These are phyloP conservation scores for Conus betulinus DNA, from an alignment of 1,140 invertebrate species.

Conservation along the genomic window DNA sequence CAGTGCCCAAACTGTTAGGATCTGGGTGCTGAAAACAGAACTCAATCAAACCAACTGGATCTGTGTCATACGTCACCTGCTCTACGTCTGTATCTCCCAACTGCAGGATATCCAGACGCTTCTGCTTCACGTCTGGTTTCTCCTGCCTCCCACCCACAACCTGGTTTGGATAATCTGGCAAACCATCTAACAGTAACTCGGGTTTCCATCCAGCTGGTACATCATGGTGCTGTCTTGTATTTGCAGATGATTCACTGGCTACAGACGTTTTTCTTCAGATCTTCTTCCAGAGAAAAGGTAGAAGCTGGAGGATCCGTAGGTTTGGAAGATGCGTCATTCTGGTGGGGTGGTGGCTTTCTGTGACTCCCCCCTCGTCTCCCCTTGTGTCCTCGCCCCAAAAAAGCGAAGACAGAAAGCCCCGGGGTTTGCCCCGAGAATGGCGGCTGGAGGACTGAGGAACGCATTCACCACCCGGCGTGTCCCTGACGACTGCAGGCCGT, in stretches of 20 bases:
- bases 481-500: not conserved
- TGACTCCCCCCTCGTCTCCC: not conserved
- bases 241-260: not conserved
- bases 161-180: not conserved
- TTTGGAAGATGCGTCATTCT: not conserved
- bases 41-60: not conserved
- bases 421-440: not conserved
- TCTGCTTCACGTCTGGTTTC: not conserved
- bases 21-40: not conserved
- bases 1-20: not conserved
- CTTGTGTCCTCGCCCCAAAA: slow-evolving; percentile 6
- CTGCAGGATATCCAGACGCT: not conserved
- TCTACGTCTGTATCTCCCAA: not conserved
- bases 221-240: not conserved
- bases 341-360: not conserved
- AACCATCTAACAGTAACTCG: not conserved
- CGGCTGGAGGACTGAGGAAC: not conserved
- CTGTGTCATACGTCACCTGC: no score
- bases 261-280: not conserved
- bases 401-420: slow-evolving; percentile 8
- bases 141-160: not conserved
- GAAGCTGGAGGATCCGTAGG: no score
- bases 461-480: not conserved
- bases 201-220: not conserved
- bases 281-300: not conserved